Conservation (phyloP, 2,888 invertebrate genomes). For the Drosophila antonietae region DNA sequence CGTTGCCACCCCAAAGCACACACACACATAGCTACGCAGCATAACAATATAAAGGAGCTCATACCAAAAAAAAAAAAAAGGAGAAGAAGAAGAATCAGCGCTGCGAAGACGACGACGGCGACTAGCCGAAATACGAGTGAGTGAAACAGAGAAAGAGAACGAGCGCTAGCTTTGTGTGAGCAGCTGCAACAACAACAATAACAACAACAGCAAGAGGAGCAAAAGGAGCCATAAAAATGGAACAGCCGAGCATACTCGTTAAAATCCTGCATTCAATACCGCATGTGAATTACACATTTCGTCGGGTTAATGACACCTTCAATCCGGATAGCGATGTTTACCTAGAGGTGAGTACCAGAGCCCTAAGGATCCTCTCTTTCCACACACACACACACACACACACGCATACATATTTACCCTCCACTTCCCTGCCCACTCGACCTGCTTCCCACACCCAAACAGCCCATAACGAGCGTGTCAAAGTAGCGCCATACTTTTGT, state of each 20-base stretch:
- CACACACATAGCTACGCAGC: constrained; percentile 29
- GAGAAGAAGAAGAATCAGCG: constrained; percentile 8
- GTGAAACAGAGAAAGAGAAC: constrained; percentile 6
- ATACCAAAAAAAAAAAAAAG: constrained; percentile 31
- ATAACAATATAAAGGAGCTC: constrained; percentile 52
- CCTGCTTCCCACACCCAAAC: not conserved
- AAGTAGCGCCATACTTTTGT: constrained; percentile 25
- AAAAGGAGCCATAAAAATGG: constrained; percentile 84
- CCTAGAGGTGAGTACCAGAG: constrained; percentile 89
- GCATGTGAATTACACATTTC: constrained; percentile 95
- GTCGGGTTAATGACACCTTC: constrained; percentile 95
- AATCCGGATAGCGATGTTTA: constrained; percentile 95
- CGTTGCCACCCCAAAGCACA: constrained; percentile 13
- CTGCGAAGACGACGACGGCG: constrained; percentile 20
- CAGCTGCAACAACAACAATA: constrained; percentile 30
- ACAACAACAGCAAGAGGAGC: constrained; percentile 27
- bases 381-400: not conserved
- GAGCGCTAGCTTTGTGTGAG: constrained; percentile 43
- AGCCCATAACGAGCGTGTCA: constrained; percentile 14
- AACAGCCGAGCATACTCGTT: constrained; percentile 93
- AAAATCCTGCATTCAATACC: constrained; percentile 95
- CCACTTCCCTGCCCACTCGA: constrained; percentile 6
- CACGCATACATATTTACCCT: too few relatives aligned
- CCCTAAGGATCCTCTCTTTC: constrained; percentile 8
- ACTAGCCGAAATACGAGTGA: constrained; percentile 29